Evolutionary conservation across 2,888 invertebrate species (phyloP), one percentile per base, ranked within the genome.

Genomic region (Frankliniella fusca): DNA sequence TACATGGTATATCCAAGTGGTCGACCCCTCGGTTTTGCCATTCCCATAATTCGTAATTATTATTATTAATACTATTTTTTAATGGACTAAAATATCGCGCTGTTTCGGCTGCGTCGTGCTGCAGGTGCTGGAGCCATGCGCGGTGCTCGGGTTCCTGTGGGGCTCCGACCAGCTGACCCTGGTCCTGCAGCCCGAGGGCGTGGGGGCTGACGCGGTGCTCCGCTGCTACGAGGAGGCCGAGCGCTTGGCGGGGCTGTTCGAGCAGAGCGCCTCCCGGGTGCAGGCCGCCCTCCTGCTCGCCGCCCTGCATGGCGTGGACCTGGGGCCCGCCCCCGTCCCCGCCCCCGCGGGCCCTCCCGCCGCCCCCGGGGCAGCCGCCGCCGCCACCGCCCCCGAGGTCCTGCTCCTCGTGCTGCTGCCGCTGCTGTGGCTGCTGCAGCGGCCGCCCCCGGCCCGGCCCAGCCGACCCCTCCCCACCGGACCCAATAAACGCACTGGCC

Each of bases 271-370:
- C 27, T 23, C 70, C 27, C 70, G 70, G 23, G 27, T 76, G 23
- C 70, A 76, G 27, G 27, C 70, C 23, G 27, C 27, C 70, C 70
- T 76, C 23, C 70, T 76, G 70, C 70, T 76, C 70, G 27, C 23
- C 27, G 70, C 70, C 27, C 23, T 76, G 11, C 61, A 61, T 7
- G 70, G 23, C 12, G 70, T 76, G 70, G 70, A 23, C 70, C 23
- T 76, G 70, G 12, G 23, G 27, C 70, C 70, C 70, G 70, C 70
- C 70, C 70, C 70, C 70, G 12, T 23, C 70, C 70, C 70, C 65
- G 65, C 3, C 65, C 15, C 3, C 10, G 70, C 8, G 12, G 27
- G 8, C 70, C 12, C 70, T 10, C 27, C 27, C 23, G 70, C 23
- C 27, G 23, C 27, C 70, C 23, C 20, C 70, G 23, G 23, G 9